Evolutionary conservation across 1,140 invertebrate species (phyloP).

Genomic region (Drosophila watanabei): DNA sequence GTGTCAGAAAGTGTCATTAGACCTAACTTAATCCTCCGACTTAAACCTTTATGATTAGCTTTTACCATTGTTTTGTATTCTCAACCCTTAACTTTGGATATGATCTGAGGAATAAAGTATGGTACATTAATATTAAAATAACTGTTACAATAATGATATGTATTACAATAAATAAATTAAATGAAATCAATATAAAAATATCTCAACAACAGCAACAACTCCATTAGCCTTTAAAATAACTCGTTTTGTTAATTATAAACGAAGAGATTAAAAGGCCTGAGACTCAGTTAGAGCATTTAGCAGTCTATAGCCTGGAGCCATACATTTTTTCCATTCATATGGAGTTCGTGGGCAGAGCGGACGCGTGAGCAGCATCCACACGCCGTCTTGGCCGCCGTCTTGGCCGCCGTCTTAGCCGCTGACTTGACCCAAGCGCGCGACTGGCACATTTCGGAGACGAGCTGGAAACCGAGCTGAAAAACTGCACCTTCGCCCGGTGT

Average conservation of each 20-base stretch:
- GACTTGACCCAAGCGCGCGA: slow-evolving; percentile 58
- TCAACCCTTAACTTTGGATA: not conserved
- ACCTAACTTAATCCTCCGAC: not conserved
- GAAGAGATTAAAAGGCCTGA: not conserved
- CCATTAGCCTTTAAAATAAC: too few species aligned
- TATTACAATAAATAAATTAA: not conserved
- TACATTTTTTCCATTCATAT: slow-evolving; percentile 52
- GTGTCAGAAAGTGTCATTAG: not conserved
- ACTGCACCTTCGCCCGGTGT: slow-evolving; percentile 62
- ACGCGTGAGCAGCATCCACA: slow-evolving; percentile 68
- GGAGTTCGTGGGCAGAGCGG: slow-evolving; percentile 62
- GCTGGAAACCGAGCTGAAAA: slow-evolving; percentile 49
- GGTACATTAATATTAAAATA: too few species aligned
- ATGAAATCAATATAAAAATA: not conserved
- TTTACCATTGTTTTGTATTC: not conserved
- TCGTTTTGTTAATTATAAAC: not conserved
- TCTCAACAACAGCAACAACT: too few species aligned
- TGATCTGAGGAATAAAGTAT: not conserved
- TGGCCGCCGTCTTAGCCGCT: slow-evolving; percentile 23
- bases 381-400: slow-evolving; percentile 41
- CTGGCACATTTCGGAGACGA: slow-evolving; percentile 61
- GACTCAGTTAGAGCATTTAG: slow-evolving; percentile 10
- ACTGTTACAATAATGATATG: not conserved
- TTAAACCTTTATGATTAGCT: accelerated
- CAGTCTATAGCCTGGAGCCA: not conserved